Base-by-base conservation (phyloP, 92 coral and sea anemone species). In the Virgularia gustaviana region DNA sequence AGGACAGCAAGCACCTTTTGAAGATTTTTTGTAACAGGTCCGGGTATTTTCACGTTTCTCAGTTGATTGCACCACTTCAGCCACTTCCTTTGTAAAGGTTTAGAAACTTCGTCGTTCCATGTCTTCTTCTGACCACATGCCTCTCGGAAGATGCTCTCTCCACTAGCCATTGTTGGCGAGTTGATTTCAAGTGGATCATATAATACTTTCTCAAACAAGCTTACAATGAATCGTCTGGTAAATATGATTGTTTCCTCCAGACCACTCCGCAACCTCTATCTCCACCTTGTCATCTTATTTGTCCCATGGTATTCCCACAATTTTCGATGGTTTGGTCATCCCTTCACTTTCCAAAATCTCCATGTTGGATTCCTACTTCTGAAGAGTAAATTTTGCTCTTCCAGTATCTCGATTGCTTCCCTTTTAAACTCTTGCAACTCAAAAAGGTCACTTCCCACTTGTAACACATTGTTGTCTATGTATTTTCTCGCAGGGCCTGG, bases 281-380 rank as follows among this genome's bases (percentile, higher is more conserved):
- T 63, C 71, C 28, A 63, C 28, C 52, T 24, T 36, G 29, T 38
- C 71, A 28, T 74, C 57, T 28, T 47, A 47, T 47, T 75, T 61
- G 18, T 75, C 80, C 80, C 80, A 75, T 44, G 16, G 13, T 59
- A 42, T 33, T n/a, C 62, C 80, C 4, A 75, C 47, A 43, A 75
- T n/a, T 36, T 75, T 75, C 9, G 57, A 41, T 42, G 72, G 72
- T 28, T 42, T 65, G 43, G 72, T n/a, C n/a, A n/a, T n/a, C n/a
- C n/a, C 56, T 12, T 65, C 53, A 37, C 4, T 24, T 34, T 63
- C 53, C 6, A 63, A 36, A 19, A 23, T 36, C 29, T 63, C 34
- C 9, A 63, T 55, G 45, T 63, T 36, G 39, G 71, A 63, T 37
- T 63, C 71, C 71, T 55, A 63, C 53, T 65, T 65, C 55, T 65